phyloP scores from a whole-genome alignment of 2,888 invertebrate species.

The Xanthorhoe spadicearia region DNA sequence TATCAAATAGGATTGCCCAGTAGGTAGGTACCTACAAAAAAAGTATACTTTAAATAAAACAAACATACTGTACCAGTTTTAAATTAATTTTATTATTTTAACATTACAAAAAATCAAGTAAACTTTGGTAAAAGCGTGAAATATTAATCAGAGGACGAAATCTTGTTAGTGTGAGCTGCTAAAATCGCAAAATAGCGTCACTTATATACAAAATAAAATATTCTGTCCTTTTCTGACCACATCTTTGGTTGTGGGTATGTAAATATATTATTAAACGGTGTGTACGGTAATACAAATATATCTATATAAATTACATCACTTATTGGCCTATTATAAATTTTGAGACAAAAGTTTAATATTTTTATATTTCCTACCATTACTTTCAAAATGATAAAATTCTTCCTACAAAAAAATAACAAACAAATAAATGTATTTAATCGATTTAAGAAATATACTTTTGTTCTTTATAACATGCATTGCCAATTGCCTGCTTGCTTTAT shows the following conservation, averaged over 20 bases:
- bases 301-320: not conserved
- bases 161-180: not conserved
- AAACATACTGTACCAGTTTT: slow-evolving; percentile 21
- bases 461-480: not conserved
- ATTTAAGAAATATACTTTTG: not conserved
- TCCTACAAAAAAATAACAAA: slow-evolving; percentile 8
- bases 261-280: not conserved
- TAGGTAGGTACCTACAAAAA: not conserved
- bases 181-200: not conserved
- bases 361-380: not conserved
- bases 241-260: not conserved
- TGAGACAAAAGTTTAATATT: not conserved
- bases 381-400: slow-evolving; percentile 5
- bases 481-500: not conserved
- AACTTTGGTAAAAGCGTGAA: slow-evolving; percentile 43
- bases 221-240: not conserved
- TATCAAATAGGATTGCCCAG: no score
- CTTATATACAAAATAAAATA: not conserved
- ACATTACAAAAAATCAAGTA: slow-evolving; percentile 38
- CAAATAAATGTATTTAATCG: not conserved
- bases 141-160: slow-evolving; percentile 13
- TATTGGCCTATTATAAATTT: not conserved
- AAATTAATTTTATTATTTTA: slow-evolving; percentile 31
- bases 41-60: not conserved
- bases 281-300: not conserved